Base-by-base conservation (phyloP, 2,888 invertebrate genomes). In the Crocallis elinguaria region DNA sequence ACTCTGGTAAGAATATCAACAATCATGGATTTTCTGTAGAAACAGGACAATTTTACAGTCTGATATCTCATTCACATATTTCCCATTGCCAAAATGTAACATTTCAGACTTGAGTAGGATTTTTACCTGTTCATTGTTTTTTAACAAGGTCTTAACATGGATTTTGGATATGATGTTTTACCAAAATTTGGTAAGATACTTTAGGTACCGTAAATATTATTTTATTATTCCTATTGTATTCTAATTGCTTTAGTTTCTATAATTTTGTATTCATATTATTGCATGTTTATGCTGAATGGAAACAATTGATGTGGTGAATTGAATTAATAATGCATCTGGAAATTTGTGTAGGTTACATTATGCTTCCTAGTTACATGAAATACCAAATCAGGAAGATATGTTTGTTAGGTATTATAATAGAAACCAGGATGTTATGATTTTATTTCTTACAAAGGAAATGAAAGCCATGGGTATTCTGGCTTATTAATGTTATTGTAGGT, bases 1-100 rank as follows among this genome's bases (percentile, higher is more conserved):
- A 86, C 79, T 89, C 87, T 76, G 88, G 89, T 92, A 84, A 86
- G 82, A 69, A 64, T 78, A 17, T 23, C 13, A 11, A 16, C 35
- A 32, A 59, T 44, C 71, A 49, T 62, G 62, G n/a, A 36, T 19
- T 3, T 8, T n/a, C n/a, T n/a, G n/a, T n/a, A n/a, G n/a, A 32
- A 9, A 35, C 27, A 6, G 56, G 36, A 35, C 17, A 35, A n/a
- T 19, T 11, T 11, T 13, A n/a, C n/a, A n/a, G n/a, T n/a, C n/a
- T n/a, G n/a, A n/a, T 32, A 14, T 14, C 32, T 12, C 14, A 32
- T 13, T 9, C 2, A 6, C 9, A 17, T 37, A 8, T 17, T 35
- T 6, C 17, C 17, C 35, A 17, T 17, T 25, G 3, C 6, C 2
- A 1, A 9, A n/a, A 3, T 2, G 25, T n/a, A 25, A 19, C 5